A percentile compares a stretch with the other conserved stretches of the same genome.
Conservation (phyloP, 2,888 invertebrate species). For the Pantelozetes paolii region DNA sequence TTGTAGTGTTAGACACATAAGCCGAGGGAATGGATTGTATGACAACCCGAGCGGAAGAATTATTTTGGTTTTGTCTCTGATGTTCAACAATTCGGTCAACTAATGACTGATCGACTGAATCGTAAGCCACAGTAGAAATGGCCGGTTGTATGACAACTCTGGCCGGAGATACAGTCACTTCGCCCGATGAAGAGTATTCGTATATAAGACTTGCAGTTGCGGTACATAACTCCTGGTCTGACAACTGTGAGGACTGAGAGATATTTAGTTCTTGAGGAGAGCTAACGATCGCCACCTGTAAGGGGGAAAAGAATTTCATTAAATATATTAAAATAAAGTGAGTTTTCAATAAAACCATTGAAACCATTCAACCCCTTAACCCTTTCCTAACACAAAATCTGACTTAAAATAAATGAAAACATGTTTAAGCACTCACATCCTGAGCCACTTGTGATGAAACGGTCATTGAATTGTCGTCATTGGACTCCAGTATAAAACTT, state of each 20-base stretch:
- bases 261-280: conserved; percentile 34
- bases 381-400: too few species aligned
- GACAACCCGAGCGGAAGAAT: neutral
- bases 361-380: too few species aligned
- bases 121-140: neutral
- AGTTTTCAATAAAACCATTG: too few species aligned
- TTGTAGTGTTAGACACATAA: neutral
- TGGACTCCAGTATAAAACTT: neutral
- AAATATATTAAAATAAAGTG: too few species aligned
- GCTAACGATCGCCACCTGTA: conserved; percentile 18
- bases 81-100: conserved; percentile 18
- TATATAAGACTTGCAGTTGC: conserved; percentile 40
- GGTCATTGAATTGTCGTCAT: neutral
- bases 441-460: neutral
- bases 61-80: neutral
- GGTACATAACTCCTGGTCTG: conserved; percentile 35
- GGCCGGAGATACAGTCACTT: conserved; percentile 17
- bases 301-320: too few species aligned
- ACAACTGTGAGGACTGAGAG: conserved; percentile 28
- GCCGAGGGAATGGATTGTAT: conserved; percentile 18
- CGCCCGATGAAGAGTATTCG: conserved; percentile 34
- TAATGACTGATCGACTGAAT: conserved; percentile 2
- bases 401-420: too few species aligned
- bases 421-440: too few species aligned
- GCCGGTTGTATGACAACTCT: conserved; percentile 38